phyloP scores from a whole-genome alignment of 1,140 invertebrate genomes.

The Ips typographus region DNA sequence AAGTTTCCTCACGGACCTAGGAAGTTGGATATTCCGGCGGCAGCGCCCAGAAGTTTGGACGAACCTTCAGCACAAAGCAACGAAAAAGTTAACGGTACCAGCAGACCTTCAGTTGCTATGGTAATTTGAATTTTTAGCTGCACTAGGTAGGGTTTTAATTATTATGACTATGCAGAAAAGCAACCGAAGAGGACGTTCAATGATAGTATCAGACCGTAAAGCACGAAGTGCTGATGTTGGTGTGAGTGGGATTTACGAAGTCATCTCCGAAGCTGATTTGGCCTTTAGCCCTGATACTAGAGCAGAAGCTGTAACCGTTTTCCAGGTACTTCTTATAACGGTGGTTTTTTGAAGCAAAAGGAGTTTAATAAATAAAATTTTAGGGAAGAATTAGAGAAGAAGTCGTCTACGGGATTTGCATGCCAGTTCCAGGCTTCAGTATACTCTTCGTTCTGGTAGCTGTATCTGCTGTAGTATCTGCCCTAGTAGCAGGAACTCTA shows the following conservation, averaged over 20 bases:
- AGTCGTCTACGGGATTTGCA: constrained; percentile 88
- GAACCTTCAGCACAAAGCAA: not conserved
- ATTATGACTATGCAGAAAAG: constrained; percentile 5
- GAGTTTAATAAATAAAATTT: not conserved
- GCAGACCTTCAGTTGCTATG: not conserved
- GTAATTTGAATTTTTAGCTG: not conserved
- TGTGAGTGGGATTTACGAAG: constrained; percentile 83
- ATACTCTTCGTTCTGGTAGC: constrained; percentile 84
- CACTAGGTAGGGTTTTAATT: too few relatives aligned
- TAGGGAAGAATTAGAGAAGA: constrained; percentile 78
- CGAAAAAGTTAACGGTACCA: not conserved
- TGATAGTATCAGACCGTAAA: constrained; percentile 68
- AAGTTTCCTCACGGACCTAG: constrained; percentile 82
- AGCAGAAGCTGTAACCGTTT: constrained; percentile 79
- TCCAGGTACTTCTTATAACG: constrained; percentile 56
- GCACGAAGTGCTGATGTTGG: constrained; percentile 78
- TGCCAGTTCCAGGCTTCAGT: constrained; percentile 85
- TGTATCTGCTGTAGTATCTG: constrained; percentile 79
- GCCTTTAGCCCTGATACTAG: constrained; percentile 83
- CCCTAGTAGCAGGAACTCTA: constrained; percentile 55
- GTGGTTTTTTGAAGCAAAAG: too few relatives aligned
- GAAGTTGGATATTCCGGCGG: constrained; percentile 56
- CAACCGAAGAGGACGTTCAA: constrained; percentile 61
- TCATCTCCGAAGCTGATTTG: constrained; percentile 89
- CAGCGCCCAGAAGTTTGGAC: constrained; percentile 36